These are phyloP conservation scores for Pseudois nayaur DNA, from an alignment of 2,113 vertebrate species.

Conservation along the genomic window DNA sequence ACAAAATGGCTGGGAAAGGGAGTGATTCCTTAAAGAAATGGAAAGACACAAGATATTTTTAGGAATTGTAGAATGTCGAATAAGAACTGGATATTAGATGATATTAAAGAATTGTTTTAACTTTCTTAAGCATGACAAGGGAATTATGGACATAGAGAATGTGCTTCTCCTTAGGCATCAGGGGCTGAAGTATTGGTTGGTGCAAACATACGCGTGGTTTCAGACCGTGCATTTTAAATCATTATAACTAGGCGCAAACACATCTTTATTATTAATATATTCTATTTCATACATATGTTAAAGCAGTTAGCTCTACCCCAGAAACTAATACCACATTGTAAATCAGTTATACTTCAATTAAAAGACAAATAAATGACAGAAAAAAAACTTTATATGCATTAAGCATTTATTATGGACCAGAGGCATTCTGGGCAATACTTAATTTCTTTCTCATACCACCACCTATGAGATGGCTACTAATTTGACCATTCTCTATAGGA, in stretches of 20 bases:
- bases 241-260: neutral
- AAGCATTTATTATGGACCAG: no score
- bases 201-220: neutral
- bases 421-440: neutral
- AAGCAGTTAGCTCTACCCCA: neutral
- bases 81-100: neutral
- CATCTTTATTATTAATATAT: neutral
- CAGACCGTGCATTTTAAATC: neutral
- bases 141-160: neutral
- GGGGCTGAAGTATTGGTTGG: neutral
- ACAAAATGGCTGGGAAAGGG: neutral
- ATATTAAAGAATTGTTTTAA: neutral
- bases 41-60: neutral
- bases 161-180: neutral
- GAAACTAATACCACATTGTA: neutral
- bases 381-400: neutral
- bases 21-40: neutral
- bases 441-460: neutral
- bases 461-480: no score
- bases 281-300: neutral
- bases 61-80: neutral
- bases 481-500: neutral
- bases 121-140: neutral
- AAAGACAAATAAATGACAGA: neutral
- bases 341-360: neutral